Evolutionary conservation across 2,113 vertebrate species (phyloP).

Genomic region (Telmatochromis sp.): DNA sequence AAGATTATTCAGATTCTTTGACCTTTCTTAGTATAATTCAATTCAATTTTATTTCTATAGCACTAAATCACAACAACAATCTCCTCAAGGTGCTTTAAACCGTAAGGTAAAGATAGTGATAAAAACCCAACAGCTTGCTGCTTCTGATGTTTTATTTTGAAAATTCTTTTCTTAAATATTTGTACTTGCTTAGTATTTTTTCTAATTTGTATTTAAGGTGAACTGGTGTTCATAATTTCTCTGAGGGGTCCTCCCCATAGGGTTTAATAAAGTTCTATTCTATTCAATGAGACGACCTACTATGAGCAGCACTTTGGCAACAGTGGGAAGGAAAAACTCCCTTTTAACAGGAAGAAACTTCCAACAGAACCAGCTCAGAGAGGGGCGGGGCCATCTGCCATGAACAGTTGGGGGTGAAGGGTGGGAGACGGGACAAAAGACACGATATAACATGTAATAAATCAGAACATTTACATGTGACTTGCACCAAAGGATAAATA

Average conservation of each 20-base stretch:
- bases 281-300: background rate
- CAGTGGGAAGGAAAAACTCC: background rate
- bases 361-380: background rate
- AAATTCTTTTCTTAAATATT: background rate
- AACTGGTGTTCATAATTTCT: background rate
- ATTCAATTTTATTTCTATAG: background rate
- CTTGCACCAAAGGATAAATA: constrained; percentile 98
- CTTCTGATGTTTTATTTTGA: background rate
- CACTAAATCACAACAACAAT: background rate
- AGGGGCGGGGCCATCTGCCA: fast-evolving
- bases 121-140: background rate
- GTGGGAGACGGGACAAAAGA: background rate
- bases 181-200: background rate
- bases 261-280: background rate
- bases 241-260: background rate
- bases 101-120: fast-evolving
- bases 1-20: background rate
- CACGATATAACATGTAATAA: fast-evolving
- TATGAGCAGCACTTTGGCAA: background rate
- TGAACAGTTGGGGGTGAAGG: fast-evolving
- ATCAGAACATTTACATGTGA: constrained; percentile 82
- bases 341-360: background rate
- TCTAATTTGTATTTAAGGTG: background rate
- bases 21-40: background rate
- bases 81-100: background rate